A percentile compares a stretch with the other conserved stretches of the same genome.
These are phyloP conservation scores for Pachyseris speciosa DNA, from an alignment of 64 coral and sea anemone species.

Conservation along the genomic window DNA sequence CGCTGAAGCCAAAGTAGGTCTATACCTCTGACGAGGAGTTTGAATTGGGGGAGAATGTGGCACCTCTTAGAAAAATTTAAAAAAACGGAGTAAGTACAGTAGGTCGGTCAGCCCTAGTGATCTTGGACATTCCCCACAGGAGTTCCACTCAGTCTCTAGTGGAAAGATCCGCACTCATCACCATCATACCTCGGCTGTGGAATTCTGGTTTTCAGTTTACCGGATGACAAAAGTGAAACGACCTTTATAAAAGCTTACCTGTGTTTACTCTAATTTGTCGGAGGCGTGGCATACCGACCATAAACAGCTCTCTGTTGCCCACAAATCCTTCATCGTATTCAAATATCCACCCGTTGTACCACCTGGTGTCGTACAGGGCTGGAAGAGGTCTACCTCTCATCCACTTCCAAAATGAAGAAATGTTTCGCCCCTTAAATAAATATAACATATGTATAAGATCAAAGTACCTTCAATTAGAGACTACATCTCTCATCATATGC, in stretches of 20 bases:
- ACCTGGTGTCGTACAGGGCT: constrained; percentile 29
- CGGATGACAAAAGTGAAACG: not conserved
- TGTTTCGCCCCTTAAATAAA: not conserved
- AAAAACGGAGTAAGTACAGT: too few species aligned
- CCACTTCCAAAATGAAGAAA: constrained; percentile 66
- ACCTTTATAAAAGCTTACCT: not conserved
- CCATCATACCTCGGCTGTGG: too few species aligned
- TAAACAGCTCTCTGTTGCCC: constrained; percentile 46
- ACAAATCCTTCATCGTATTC: constrained; percentile 52
- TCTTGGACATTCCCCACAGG: too few species aligned
- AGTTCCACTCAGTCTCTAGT: too few species aligned
- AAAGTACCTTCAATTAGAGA: not conserved
- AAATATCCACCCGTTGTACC: constrained; percentile 50
- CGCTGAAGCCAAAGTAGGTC: too few species aligned
- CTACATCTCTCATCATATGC: too few species aligned
- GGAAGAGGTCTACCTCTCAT: constrained; percentile 4
- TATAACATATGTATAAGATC: not conserved
- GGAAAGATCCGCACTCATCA: too few species aligned
- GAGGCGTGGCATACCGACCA: constrained; percentile 67
- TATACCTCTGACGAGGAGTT: too few species aligned
- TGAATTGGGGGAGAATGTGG: too few species aligned
- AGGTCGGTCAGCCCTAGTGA: too few species aligned
- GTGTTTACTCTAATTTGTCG: constrained; percentile 45
- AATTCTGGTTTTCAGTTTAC: too few species aligned
- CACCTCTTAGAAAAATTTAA: too few species aligned